Base-by-base conservation (phyloP, 2,888 invertebrate genomes). In the Drosophila formosana region DNA sequence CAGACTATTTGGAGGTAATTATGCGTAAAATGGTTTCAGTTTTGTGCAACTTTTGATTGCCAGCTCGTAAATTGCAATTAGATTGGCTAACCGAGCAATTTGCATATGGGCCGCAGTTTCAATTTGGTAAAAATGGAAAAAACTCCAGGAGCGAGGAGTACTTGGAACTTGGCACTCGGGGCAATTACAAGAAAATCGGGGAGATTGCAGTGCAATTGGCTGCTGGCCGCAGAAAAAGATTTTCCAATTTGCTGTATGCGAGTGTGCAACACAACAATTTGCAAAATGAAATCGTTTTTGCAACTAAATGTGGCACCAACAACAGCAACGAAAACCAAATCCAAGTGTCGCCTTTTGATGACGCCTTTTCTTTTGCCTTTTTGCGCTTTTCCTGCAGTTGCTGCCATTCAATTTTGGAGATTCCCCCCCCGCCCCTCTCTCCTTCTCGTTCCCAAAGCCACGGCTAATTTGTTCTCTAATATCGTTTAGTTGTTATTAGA, bases 401-500 rank as follows among this genome's bases (percentile, higher is more conserved):
- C 66, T 51, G 68, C 69, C 66, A 73, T 74, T 72, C 62, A 72
- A 72, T 71, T 81, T 65, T 62, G 60, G 67, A 39, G 2, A 11
- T 47, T 37, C 4, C 63, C 50, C 28, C 7, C 7, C 6, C 28
- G 3, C 5, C 28, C 2, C 1, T 9, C 37, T 8, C 7, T 18
- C 18, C 18, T 18, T 2, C 18, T 18, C 18, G 18, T 18, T 18
- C 18, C 18, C 18, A 18, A 4, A 25, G 3, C 30, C 55, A 11
- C 32, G 26, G 52, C 80, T 82, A 80, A 84, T 84, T 83, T 80
- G 68, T 64, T 67, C 73, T 72, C 78, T 75, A 82, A 84, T 80
- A 84, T 80, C 87, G 80, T 58, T 84, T 84, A 84, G 87, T 82
- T 87, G 87, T 82, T 84, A 84, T 87, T 87, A 82, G 87, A 82